phyloP scores from a whole-genome alignment of 1,140 invertebrate species.

The Temnothorax nylanderi region DNA sequence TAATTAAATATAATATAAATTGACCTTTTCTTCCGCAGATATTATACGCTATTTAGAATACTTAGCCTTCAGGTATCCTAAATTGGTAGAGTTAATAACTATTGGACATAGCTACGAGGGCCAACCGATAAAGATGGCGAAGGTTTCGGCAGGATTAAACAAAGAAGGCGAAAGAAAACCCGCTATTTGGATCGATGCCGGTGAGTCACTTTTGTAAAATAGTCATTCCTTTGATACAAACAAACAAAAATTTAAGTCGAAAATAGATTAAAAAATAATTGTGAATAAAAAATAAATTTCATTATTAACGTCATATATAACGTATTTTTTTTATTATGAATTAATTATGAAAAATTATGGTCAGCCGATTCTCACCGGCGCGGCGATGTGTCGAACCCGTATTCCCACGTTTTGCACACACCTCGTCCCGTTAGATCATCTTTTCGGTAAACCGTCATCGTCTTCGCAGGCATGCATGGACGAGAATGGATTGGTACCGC shows the following conservation, averaged over 20 bases:
- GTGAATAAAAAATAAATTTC: not conserved
- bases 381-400: not conserved
- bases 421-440: conserved; percentile 60
- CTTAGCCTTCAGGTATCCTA: conserved; percentile 90
- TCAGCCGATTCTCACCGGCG: not conserved
- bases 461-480: conserved; percentile 93
- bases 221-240: not conserved
- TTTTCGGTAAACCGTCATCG: conserved; percentile 52
- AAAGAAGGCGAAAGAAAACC: conserved; percentile 83
- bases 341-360: not conserved
- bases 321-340: too few species aligned
- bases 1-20: conserved; percentile 4
- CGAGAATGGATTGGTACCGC: conserved; percentile 97
- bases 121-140: conserved; percentile 90
- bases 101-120: conserved; percentile 93
- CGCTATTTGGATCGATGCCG: conserved; percentile 88
- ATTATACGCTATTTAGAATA: conserved; percentile 92
- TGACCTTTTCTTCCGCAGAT: conserved; percentile 81
- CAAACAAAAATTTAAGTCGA: not conserved
- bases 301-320: not conserved
- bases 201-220: conserved; percentile 73
- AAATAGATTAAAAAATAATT: not conserved
- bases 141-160: conserved; percentile 84
- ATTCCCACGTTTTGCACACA: conserved; percentile 16
- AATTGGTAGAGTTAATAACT: conserved; percentile 88